phyloP scores from a whole-genome alignment of 2,888 invertebrate species.

The Hypomecis atomaria region DNA sequence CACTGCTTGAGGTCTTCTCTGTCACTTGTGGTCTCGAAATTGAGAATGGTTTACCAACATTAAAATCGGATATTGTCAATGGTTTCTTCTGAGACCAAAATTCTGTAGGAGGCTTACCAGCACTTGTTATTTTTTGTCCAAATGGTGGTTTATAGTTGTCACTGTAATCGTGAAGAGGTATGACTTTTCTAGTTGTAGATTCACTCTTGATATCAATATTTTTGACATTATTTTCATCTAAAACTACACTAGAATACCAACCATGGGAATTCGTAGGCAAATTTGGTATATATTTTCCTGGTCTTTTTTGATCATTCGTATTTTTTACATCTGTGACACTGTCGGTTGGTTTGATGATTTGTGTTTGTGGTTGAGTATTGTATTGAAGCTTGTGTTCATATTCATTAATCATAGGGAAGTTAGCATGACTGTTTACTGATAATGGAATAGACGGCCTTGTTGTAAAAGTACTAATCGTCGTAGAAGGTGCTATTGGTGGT shows the following conservation, averaged over 20 bases:
- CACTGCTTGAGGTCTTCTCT: conserved; percentile 49
- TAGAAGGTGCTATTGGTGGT: conserved; percentile 16
- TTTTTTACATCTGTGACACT: conserved; percentile 52
- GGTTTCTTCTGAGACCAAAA: conserved; percentile 62
- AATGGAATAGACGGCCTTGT: conserved; percentile 49
- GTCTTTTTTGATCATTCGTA: conserved; percentile 58
- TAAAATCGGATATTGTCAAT: conserved; percentile 56
- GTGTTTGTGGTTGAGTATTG: conserved; percentile 38
- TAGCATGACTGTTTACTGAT: conserved; percentile 76
- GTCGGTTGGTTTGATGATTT: conserved; percentile 58
- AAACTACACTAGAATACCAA: conserved; percentile 73
- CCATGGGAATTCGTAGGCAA: conserved; percentile 77
- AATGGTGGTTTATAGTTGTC: conserved; percentile 63
- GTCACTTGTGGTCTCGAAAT: conserved; percentile 53
- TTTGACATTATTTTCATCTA: conserved; percentile 68
- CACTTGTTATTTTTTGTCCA: conserved; percentile 72
- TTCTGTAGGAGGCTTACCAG: conserved; percentile 73
- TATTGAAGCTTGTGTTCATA: conserved; percentile 17
- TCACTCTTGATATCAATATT: conserved; percentile 66
- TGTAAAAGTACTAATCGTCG: conserved; percentile 29
- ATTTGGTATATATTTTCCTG: conserved; percentile 70
- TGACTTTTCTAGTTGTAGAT: conserved; percentile 71
- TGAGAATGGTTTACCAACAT: conserved; percentile 63
- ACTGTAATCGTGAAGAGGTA: conserved; percentile 69
- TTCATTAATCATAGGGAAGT: conserved; percentile 78